phyloP scores from a whole-genome alignment of 2,113 vertebrate genomes.

The Hippoglossus stenolepis region DNA sequence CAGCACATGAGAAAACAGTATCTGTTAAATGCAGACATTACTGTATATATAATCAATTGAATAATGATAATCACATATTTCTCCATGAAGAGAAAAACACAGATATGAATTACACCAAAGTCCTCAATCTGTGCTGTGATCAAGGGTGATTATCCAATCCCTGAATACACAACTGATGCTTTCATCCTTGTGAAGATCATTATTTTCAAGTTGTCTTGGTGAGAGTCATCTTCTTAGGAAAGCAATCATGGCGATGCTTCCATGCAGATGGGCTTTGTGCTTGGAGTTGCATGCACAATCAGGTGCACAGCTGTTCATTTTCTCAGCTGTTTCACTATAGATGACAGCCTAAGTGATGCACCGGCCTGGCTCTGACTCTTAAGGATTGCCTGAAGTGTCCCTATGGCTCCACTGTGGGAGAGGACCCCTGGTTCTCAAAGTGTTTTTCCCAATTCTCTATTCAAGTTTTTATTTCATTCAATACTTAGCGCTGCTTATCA shows the following conservation, averaged over 20 bases:
- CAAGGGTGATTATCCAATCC: slow-evolving; percentile 1
- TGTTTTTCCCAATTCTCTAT: neutral
- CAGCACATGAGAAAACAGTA: too few species aligned
- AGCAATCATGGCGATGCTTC: slow-evolving; percentile 10
- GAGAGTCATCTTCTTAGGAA: slow-evolving; percentile 20
- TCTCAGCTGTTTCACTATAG: neutral
- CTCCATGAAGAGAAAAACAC: neutral
- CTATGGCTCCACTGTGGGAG: neutral
- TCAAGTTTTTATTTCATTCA: neutral
- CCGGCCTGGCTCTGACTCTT: neutral
- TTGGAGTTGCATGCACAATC: slow-evolving; percentile 15
- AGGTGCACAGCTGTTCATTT: slow-evolving; percentile 40
- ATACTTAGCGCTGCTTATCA: neutral
- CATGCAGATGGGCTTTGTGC: slow-evolving; percentile 32
- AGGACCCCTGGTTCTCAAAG: neutral
- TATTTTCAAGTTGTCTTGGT: slow-evolving; percentile 16
- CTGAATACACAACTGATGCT: neutral
- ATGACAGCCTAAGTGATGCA: neutral
- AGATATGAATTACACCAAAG: neutral
- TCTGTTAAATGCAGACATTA: too few species aligned
- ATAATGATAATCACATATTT: too few species aligned
- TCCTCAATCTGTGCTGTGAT: neutral
- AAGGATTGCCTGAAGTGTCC: neutral
- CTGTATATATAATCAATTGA: too few species aligned
- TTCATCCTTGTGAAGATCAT: neutral